phyloP scores from a whole-genome alignment of 37 sponge, comb jelly and placozoan genomes.

The Geodia barretti region DNA sequence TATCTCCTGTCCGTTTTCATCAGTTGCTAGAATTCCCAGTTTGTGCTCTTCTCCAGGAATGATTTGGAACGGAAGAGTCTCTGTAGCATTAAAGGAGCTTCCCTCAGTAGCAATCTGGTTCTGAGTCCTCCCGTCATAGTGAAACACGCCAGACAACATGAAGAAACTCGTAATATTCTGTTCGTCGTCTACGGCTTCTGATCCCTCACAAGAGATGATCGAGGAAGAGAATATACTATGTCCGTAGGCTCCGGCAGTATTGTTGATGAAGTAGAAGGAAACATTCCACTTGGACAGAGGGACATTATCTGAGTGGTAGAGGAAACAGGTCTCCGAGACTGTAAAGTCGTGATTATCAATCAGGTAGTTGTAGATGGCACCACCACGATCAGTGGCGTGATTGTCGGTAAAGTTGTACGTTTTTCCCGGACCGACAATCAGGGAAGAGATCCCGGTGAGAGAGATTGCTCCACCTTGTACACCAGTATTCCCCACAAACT shows the following conservation, averaged over 20 bases:
- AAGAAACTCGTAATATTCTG: not conserved
- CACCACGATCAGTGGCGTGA: conserved; percentile 1
- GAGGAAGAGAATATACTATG: conserved; percentile 31
- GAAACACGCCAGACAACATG: not conserved
- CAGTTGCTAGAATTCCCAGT: not conserved
- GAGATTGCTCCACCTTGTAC: conserved; percentile 17
- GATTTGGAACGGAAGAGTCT: not conserved
- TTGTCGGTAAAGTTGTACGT: not conserved
- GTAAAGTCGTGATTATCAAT: conserved; percentile 12
- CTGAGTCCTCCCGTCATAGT: not conserved
- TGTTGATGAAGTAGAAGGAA: not conserved
- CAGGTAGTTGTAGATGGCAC: conserved; percentile 9
- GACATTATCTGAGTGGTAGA: not conserved
- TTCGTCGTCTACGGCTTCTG: not conserved
- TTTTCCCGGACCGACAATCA: not conserved
- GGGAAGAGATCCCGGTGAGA: not conserved
- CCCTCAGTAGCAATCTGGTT: conserved; percentile 11
- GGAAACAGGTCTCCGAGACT: conserved; percentile 16
- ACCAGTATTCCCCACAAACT: not conserved
- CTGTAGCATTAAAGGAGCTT: not conserved
- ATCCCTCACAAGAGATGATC: conserved; percentile 19
- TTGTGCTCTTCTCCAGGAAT: conserved; percentile 24
- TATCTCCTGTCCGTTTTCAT: not conserved
- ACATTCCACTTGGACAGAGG: not conserved
- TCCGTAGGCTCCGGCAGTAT: conserved; percentile 16